phyloP scores from a whole-genome alignment of 2,113 vertebrate species.

The Todiramphus saurophagus region DNA sequence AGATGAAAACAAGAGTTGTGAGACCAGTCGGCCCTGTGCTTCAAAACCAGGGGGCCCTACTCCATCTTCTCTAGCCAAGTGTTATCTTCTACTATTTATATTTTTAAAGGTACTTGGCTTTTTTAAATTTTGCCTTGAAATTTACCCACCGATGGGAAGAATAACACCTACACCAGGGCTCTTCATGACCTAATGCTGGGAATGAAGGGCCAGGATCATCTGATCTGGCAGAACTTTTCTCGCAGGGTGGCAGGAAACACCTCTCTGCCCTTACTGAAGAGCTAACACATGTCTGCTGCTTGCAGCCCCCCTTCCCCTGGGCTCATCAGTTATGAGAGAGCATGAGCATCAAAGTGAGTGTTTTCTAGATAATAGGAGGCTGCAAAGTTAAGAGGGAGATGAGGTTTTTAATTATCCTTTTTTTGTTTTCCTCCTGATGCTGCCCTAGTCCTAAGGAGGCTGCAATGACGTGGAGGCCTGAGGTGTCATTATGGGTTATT shows the following conservation, averaged over 20 bases:
- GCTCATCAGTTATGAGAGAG: neutral
- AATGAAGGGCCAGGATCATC: neutral
- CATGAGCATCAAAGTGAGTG: accelerated
- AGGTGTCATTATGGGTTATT: slow-evolving; percentile 67
- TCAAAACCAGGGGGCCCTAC: neutral
- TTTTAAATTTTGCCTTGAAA: neutral
- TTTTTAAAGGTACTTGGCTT: neutral
- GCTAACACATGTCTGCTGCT: neutral
- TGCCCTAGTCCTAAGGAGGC: neutral
- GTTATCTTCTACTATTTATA: neutral
- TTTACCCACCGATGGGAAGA: neutral
- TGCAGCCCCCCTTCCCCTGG: neutral
- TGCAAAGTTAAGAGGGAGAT: neutral
- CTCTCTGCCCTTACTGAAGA: accelerated
- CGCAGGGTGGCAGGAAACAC: neutral
- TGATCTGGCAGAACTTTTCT: neutral
- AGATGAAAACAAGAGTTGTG: neutral
- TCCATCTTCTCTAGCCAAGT: neutral
- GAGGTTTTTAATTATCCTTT: slow-evolving; percentile 15
- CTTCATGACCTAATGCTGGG: neutral
- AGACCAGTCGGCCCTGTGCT: neutral
- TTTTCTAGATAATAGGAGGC: neutral
- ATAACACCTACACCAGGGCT: accelerated
- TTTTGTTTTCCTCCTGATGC: neutral
- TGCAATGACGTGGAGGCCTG: neutral